Evolutionary conservation across 2,113 vertebrate species (phyloP).

Genomic region (Pogona vitticeps): DNA sequence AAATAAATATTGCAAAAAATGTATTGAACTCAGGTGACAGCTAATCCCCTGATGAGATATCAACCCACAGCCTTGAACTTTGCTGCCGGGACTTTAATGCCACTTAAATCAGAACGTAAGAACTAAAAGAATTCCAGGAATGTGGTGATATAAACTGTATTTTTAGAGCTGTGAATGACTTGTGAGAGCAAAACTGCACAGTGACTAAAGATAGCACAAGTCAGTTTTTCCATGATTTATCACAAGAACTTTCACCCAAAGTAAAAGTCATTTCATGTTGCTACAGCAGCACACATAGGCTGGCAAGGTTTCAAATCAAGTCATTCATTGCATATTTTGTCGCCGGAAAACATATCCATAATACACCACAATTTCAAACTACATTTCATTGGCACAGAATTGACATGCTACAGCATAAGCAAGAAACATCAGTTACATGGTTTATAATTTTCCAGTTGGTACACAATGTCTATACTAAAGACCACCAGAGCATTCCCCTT

Average conservation of each 20-base stretch:
- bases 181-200: slow-evolving; percentile 70
- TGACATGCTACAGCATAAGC: not conserved
- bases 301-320: slow-evolving; percentile 57
- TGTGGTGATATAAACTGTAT: slow-evolving; percentile 89
- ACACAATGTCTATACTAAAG: not conserved
- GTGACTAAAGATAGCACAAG: slow-evolving; percentile 79
- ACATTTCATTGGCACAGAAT: slow-evolving; percentile 21
- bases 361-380: slow-evolving; percentile 45
- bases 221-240: slow-evolving; percentile 82
- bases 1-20: slow-evolving; percentile 75
- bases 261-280: slow-evolving; percentile 66
- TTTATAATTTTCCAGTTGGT: not conserved
- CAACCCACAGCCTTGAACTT: slow-evolving; percentile 75
- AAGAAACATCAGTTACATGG: not conserved
- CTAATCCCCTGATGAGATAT: slow-evolving; percentile 76
- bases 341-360: slow-evolving; percentile 69
- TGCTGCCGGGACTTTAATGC: slow-evolving; percentile 77
- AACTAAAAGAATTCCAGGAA: slow-evolving; percentile 89
- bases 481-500: not conserved
- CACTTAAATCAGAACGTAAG: slow-evolving; percentile 87
- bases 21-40: slow-evolving; percentile 80
- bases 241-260: slow-evolving; percentile 66
- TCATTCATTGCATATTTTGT: slow-evolving; percentile 74
- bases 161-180: slow-evolving; percentile 92
- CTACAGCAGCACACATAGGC: slow-evolving; percentile 67